Evolutionary conservation across 2,113 vertebrate genomes (phyloP), one percentile per base, ranked within the genome.

Genomic region (Hymenochirus boettgeri): DNA sequence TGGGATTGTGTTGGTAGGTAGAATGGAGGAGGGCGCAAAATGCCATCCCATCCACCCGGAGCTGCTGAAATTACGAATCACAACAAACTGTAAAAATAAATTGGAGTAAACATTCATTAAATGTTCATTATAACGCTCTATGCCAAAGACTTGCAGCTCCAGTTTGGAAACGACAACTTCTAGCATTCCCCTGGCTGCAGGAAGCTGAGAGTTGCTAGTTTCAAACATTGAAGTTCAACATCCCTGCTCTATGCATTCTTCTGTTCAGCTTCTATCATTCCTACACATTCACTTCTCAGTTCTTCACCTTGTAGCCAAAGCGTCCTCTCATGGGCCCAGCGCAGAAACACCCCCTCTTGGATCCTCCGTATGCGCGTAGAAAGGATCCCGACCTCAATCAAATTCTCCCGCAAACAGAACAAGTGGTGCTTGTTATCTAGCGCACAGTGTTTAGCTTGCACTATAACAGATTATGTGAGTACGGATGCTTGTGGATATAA

Each of bases 271-370:
- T n/a, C n/a, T n/a, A n/a, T n/a, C n/a, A n/a, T 17, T 9, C 2
- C 21, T 25, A 21, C 50, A 52, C 22, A 24, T 2, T 12, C 18
- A 23, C 26, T n/a, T 12, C 23, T 15, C 53, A 17, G 15, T 47
- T 23, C 18, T 24, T 24, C 56, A 91, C 89, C 87, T 87, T 77
- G 76, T 91, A 90, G 58, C 89, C 86, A 12, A n/a, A 82, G 82
- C 7, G 87, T 89, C 62, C 81, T 78, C 67, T 75, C 84, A 71
- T 91, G 88, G 74, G 86, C 86, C 88, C 88, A 91, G 65, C 84
- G 85, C 45, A 91, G 82, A 53, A 90, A 78, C 0, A 86, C 88
- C 71, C 90, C 51, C 89, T 80, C 60, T 88, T 91, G 0, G 89
- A 91, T 53, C 89, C 85, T 21, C 89, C 88, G 2, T 90, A 86